Conservation (phyloP, 1,140 invertebrate species). For the Nasonia giraulti region DNA sequence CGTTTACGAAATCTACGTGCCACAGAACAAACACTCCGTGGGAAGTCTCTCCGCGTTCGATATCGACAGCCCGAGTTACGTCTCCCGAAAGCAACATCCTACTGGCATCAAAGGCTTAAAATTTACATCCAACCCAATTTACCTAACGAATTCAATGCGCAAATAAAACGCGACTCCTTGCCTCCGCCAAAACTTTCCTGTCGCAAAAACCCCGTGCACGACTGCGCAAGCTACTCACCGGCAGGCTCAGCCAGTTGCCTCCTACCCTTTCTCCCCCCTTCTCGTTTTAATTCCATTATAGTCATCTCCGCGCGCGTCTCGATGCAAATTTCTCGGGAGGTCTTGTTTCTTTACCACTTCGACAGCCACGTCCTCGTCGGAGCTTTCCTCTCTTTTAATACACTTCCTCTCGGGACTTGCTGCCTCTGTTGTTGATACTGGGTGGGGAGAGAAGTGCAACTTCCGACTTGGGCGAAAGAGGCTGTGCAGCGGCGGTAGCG, state of each 20-base stretch:
- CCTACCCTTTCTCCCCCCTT: conserved; percentile 54
- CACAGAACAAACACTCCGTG: too few relatives aligned
- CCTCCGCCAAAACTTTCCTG: neutral
- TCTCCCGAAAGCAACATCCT: neutral
- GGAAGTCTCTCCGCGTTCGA: neutral
- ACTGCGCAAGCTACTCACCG: neutral
- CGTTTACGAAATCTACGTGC: too few relatives aligned
- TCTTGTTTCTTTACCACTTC: conserved; percentile 26
- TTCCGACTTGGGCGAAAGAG: neutral
- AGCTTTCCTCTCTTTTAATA: conserved; percentile 14
- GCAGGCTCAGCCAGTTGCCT: conserved; percentile 49
- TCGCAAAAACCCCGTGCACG: neutral
- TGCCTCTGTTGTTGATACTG: conserved; percentile 29
- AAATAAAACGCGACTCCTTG: neutral
- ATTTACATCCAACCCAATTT: neutral
- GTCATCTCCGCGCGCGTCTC: conserved; percentile 57
- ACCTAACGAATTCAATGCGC: neutral
- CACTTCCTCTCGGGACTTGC: conserved; percentile 25
- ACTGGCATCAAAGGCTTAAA: neutral
- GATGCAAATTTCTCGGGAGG: conserved; percentile 65
- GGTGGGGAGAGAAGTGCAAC: neutral
- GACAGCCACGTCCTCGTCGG: neutral
- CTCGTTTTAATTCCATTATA: conserved; percentile 70
- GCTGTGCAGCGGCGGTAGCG: neutral
- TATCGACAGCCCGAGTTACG: neutral